Evolutionary conservation across 2,113 vertebrate species (phyloP), one percentile per base, ranked within the genome.

Genomic region (Ammodytes dubius): DNA sequence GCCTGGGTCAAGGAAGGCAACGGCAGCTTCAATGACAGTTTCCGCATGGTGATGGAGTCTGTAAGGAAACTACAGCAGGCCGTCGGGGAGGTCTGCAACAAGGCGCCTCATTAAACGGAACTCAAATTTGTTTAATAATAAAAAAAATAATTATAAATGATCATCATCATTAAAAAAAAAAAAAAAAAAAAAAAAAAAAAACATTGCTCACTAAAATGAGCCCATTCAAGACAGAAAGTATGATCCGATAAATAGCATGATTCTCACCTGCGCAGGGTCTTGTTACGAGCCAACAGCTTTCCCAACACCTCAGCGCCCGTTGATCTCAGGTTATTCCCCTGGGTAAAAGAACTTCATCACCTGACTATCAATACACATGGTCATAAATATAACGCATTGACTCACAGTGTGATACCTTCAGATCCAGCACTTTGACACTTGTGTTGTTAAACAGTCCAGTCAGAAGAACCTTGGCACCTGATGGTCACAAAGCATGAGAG

Each of bases 251-350:
- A 57, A 59, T 17, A 42, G 7, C 5, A 12, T 42, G 1, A 3
- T 53, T 70, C 92, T 95, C 71, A 99, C 98, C 96, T 97, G 63
- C 77, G 93, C 57, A 99, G 89, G 61, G 95, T 95, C 79, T 96
- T 96, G 94, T 97, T 99, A 79, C 95, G 94, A 35, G 92, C 91
- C 64, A 99, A 92, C 58, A 99, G 70, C 76, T 93, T 96, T 42
- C 96, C 98, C 93, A 99, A 90, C 37, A 95, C 93, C 79, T 97
- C 96, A 0, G 96, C 95, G 49, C 96, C 98, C 10, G 79, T 0
- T 0, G 94, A 93, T 88, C 95, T 96, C 69, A 99, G 92, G 86
- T 99, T 99, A 84, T 99, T 99, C 7, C 98, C 98, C 98, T 99
- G 85, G 49, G 7, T 47, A 84, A 10, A 68, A 43, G 1, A 47